phyloP scores from a whole-genome alignment of 1,140 invertebrate species.

The Aricia agestis region DNA sequence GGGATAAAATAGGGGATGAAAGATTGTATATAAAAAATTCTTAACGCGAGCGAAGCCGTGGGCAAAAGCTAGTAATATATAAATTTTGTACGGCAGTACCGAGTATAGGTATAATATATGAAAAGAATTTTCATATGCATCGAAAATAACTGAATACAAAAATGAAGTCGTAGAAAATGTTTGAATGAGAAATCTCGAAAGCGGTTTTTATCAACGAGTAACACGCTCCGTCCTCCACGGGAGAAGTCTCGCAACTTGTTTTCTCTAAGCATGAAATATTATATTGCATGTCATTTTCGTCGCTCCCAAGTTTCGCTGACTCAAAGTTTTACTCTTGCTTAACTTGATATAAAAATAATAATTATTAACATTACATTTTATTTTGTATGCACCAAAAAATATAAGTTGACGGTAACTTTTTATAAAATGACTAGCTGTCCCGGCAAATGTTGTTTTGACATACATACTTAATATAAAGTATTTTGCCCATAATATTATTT shows the following conservation, averaged over 20 bases:
- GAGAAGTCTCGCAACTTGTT: conserved; percentile 42
- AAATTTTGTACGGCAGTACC: no score
- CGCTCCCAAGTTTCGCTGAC: conserved; percentile 17
- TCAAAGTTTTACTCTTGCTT: conserved; percentile 1
- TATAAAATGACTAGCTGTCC: no score
- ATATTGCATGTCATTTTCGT: conserved; percentile 26
- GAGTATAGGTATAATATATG: not conserved
- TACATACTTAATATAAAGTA: no score
- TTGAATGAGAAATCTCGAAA: conserved; percentile 24
- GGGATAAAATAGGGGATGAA: no score
- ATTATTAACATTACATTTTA: not conserved
- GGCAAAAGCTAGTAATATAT: no score
- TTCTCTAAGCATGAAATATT: conserved; percentile 59
- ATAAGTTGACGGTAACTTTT: no score
- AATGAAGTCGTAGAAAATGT: not conserved
- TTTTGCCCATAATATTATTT: no score
- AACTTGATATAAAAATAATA: not conserved
- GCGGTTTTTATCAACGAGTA: conserved; percentile 45
- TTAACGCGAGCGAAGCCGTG: no score
- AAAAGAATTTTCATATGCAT: not conserved
- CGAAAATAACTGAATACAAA: conserved; percentile 4
- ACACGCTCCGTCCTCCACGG: conserved; percentile 39
- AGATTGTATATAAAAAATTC: no score
- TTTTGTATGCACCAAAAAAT: not conserved
- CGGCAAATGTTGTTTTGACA: no score